These are phyloP conservation scores for Polyodon spathula DNA, from an alignment of 2,113 vertebrate genomes.

Conservation along the genomic window DNA sequence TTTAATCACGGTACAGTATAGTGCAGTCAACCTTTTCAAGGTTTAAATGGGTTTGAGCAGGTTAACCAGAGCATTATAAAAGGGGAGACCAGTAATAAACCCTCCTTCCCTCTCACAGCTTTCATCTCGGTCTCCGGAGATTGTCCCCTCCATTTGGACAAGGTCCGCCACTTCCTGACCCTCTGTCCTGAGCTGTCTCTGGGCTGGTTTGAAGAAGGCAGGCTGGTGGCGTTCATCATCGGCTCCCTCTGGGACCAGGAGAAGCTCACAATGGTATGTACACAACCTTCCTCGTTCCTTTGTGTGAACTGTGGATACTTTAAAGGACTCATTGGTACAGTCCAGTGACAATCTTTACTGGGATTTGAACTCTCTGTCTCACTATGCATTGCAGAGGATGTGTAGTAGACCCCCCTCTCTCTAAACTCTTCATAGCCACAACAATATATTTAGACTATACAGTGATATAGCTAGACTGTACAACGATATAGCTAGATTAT, in stretches of 20 bases:
- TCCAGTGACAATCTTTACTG: too few species aligned
- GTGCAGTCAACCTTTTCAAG: too few species aligned
- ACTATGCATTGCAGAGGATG: background rate
- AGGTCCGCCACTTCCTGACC: constrained; percentile 75
- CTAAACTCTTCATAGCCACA: background rate
- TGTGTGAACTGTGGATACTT: too few species aligned
- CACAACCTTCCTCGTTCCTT: background rate
- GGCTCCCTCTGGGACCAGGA: constrained; percentile 83
- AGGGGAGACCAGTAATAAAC: background rate
- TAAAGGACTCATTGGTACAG: too few species aligned
- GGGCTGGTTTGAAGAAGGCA: constrained; percentile 80
- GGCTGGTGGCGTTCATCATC: constrained; percentile 78
- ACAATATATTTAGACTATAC: too few species aligned
- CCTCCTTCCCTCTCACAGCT: constrained; percentile 41
- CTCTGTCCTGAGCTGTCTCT: constrained; percentile 81
- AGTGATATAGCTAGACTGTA: too few species aligned
- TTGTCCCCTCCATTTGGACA: constrained; percentile 73
- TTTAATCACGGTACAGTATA: too few species aligned
- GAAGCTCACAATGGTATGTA: constrained; percentile 63
- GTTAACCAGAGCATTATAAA: too few species aligned
- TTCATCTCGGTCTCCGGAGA: constrained; percentile 74
- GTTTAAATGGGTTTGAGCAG: too few species aligned
- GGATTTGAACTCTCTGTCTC: too few species aligned
- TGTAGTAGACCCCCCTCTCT: background rate
- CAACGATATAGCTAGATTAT: too few species aligned